These are phyloP conservation scores for Anguilla japonica DNA, from an alignment of 2,113 vertebrate species.

Conservation along the genomic window DNA sequence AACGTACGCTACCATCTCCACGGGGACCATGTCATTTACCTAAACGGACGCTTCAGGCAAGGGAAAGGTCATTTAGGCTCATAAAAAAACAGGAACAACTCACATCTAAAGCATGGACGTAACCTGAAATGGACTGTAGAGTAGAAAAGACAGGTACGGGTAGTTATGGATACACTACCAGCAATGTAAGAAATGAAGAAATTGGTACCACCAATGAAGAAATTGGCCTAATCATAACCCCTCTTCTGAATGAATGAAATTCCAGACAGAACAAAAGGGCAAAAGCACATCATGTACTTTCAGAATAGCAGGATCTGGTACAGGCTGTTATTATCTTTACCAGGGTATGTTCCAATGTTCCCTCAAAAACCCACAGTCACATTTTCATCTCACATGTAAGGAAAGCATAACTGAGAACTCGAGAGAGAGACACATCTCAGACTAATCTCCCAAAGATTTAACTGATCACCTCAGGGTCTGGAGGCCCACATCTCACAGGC, in stretches of 20 bases:
- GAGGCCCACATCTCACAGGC: neutral
- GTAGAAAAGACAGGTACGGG: neutral
- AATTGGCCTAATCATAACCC: neutral
- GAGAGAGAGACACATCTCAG: slow-evolving; percentile 49
- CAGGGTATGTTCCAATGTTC: slow-evolving; percentile 24
- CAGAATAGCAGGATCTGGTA: slow-evolving; percentile 44
- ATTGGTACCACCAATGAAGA: neutral
- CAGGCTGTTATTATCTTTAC: slow-evolving; percentile 12
- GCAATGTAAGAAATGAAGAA: no score
- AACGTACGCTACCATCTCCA: neutral
- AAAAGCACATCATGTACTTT: slow-evolving; percentile 29
- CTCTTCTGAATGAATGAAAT: neutral
- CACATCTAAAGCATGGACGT: neutral
- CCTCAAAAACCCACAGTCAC: neutral
- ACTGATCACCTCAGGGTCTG: neutral
- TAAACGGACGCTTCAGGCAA: neutral
- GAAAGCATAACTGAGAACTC: slow-evolving; percentile 31
- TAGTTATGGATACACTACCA: neutral
- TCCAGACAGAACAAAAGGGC: slow-evolving; percentile 20
- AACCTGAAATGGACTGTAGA: neutral
- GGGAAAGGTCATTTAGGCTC: neutral
- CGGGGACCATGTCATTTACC: neutral
- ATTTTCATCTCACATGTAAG: neutral
- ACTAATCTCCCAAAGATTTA: slow-evolving; percentile 21
- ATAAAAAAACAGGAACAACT: neutral